Base-by-base conservation (phyloP, 1,140 invertebrate genomes). In the Drosophila chauvacae region DNA sequence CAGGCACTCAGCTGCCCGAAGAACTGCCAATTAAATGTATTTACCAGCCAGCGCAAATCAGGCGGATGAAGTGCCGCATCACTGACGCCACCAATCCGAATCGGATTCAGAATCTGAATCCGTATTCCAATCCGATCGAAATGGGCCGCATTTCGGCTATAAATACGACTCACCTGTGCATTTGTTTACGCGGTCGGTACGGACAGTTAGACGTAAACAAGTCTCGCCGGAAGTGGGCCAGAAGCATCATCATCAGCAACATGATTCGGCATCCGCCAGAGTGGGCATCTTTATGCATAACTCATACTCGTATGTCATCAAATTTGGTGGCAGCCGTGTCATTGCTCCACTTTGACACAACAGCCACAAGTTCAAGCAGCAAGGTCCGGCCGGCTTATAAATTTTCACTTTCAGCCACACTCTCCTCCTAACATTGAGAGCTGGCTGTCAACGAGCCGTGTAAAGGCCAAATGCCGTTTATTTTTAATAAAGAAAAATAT, bases 151-250 rank as follows among this genome's bases (percentile, higher is more conserved):
- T 45, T 63, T 55, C 9, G 48, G 48, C 72, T 88, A 87, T 56
- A 88, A 88, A 90, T 88, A 84, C 23, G n/a, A 41, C 56, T 78
- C 69, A 88, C 77, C 80, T 88, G 77, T 69, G 69, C 72, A 75
- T 88, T 90, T 88, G 84, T 88, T 88, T 88, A 88, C 85, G 81
- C 72, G 62, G n/a, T 45, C 76, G 61, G 37, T 33, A 48, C 80
- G 53, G 61, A 42, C 66, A 83, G 76, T 88, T 84, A 84, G 85
- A 90, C 77, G 85, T 88, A 88, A 88, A 88, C 84, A 88, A 84
- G 77, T 60, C 61, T 39, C 68, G 73, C 85, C 84, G 85, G 84
- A 88, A 88, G 84, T 88, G 79, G 81, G 81, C 77, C 84, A 88
- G 41, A 26, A 65, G 23, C 57, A n/a, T 53, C 53, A 11, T 42